A percentile compares a stretch with the other conserved stretches of the same genome.
These are phyloP conservation scores for Rhegmatorhina hoffmannsi DNA, from an alignment of 2,113 vertebrate genomes.

Conservation along the genomic window DNA sequence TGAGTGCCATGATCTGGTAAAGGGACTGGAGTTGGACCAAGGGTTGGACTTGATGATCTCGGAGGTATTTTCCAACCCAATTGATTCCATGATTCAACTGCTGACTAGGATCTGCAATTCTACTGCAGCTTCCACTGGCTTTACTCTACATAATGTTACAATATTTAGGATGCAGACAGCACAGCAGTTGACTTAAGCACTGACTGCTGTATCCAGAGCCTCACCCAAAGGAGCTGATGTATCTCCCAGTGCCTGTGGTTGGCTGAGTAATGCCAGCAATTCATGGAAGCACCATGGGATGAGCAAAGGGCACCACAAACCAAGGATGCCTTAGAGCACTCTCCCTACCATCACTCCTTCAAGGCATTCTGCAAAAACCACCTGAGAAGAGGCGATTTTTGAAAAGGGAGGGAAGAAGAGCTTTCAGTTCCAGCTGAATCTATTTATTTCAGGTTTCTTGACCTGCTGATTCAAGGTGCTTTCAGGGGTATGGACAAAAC, in stretches of 20 bases:
- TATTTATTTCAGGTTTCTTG: not conserved
- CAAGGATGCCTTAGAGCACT: not conserved
- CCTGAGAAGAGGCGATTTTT: not conserved
- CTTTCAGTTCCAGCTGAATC: not conserved
- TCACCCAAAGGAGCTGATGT: not conserved
- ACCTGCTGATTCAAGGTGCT: not conserved
- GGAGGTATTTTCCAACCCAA: too few species aligned
- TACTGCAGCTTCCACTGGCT: not conserved
- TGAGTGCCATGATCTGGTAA: too few species aligned
- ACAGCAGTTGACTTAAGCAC: not conserved
- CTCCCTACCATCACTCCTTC: not conserved
- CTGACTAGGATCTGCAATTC: not conserved
- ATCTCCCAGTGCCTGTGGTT: not conserved
- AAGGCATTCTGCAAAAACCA: not conserved
- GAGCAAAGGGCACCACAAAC: not conserved
- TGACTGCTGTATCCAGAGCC: fast-evolving
- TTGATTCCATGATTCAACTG: not conserved
- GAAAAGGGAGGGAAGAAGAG: not conserved
- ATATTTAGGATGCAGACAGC: not conserved
- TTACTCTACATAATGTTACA: not conserved
- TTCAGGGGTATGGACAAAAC: not conserved
- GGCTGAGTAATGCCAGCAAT: not conserved
- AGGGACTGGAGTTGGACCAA: too few species aligned
- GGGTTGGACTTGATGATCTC: too few species aligned
- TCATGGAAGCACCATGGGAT: not conserved